Conservation (phyloP, 2,113 vertebrate species). For the Lutjanus erythropterus region DNA sequence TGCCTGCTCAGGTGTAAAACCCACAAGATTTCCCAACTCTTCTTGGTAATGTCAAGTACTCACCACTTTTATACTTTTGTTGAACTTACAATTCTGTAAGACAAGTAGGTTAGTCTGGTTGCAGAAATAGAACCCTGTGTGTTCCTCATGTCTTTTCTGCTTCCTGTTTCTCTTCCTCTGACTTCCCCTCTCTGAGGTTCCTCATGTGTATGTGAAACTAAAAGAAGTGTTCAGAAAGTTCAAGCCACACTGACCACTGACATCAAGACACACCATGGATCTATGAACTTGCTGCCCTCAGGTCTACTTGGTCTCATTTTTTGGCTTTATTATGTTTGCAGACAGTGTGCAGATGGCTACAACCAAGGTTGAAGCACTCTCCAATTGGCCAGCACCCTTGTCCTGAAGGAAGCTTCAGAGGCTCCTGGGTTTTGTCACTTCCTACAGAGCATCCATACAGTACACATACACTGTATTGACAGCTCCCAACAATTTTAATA, state of each 20-base stretch:
- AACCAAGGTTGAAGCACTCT: neutral
- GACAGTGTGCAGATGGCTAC: neutral
- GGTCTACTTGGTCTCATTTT: neutral
- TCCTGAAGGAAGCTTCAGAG: neutral
- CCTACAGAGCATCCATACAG: neutral
- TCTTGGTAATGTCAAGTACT: neutral
- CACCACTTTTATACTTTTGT: neutral
- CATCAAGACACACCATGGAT: neutral
- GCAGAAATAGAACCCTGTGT: neutral
- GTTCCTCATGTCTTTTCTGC: slow-evolving; percentile 3
- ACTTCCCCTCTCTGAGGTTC: neutral
- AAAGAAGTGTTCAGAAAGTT: slow-evolving; percentile 5
- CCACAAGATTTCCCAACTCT: neutral
- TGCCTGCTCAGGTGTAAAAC: neutral
- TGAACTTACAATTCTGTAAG: neutral
- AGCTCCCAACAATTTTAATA: too few relatives aligned
- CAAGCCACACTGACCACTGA: neutral
- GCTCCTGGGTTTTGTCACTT: neutral
- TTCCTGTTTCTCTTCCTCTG: neutral
- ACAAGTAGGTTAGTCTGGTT: neutral
- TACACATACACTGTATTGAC: too few relatives aligned
- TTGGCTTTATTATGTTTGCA: neutral
- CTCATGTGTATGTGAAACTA: neutral
- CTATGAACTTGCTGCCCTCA: neutral
- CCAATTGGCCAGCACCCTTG: neutral